Conservation (phyloP, 2,113 vertebrate species). For the Pyxicephalus adspersus region DNA sequence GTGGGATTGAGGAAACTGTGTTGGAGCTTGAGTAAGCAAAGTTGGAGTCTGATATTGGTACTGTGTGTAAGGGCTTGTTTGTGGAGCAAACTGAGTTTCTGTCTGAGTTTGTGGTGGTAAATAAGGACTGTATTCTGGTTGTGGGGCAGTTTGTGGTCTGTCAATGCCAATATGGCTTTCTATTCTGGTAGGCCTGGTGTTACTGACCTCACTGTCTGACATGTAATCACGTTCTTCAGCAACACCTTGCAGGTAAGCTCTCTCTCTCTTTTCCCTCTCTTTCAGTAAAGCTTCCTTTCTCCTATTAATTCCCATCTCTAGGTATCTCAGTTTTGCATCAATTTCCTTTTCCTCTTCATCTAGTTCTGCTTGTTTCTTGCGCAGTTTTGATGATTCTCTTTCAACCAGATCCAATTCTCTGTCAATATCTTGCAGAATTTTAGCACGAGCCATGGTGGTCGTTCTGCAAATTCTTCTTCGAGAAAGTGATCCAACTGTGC, state of each 20-base stretch:
- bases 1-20: slow-evolving; percentile 86
- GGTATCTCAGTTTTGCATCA: slow-evolving; percentile 94
- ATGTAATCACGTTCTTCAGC: slow-evolving; percentile 98
- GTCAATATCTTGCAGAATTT: slow-evolving; percentile 98
- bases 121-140: slow-evolving; percentile 92
- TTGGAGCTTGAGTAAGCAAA: slow-evolving; percentile 88
- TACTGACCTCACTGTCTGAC: slow-evolving; percentile 98
- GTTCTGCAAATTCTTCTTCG: slow-evolving; percentile 91
- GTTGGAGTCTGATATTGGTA: slow-evolving; percentile 88
- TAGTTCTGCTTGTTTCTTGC: slow-evolving; percentile 97
- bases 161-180: slow-evolving; percentile 85
- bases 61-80: slow-evolving; percentile 89
- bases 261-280: slow-evolving; percentile 94
- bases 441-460: slow-evolving; percentile 95
- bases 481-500: slow-evolving; percentile 81
- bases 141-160: slow-evolving; percentile 91
- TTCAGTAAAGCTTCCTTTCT: slow-evolving; percentile 96
- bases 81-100: slow-evolving; percentile 88
- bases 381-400: slow-evolving; percentile 95
- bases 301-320: slow-evolving; percentile 98
- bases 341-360: slow-evolving; percentile 99
- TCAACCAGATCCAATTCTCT: slow-evolving; percentile 96
- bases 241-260: slow-evolving; percentile 96
- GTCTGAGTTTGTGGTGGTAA: slow-evolving; percentile 93
- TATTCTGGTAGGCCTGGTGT: slow-evolving; percentile 84